Evolutionary conservation across 2,888 invertebrate species (phyloP).

Genomic region (Euplagia quadripunctaria): DNA sequence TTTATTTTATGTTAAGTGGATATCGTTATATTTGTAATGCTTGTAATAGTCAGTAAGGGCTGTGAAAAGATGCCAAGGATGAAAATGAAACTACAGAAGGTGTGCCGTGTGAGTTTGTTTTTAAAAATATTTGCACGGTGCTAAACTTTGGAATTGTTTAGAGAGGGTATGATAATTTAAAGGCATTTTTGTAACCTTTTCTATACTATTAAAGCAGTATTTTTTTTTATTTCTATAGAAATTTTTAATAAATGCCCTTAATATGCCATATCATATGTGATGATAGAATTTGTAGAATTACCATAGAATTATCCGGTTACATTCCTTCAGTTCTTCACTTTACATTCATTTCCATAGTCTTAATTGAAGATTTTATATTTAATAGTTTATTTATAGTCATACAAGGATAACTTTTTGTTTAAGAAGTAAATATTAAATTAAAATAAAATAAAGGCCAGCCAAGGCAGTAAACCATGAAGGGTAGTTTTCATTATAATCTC

Average conservation of each 20-base stretch:
- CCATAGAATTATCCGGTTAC: constrained; percentile 40
- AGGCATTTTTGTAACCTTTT: constrained; percentile 18
- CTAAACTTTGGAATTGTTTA: constrained; percentile 30
- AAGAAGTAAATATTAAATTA: background rate
- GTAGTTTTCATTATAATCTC: background rate
- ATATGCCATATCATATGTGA: constrained; percentile 32
- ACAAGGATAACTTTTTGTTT: background rate
- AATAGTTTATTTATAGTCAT: background rate
- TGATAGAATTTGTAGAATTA: constrained; percentile 30
- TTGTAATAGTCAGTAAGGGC: constrained; percentile 74
- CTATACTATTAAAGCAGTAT: constrained; percentile 6
- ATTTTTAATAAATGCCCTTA: constrained; percentile 34
- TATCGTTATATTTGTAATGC: constrained; percentile 56
- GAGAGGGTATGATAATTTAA: constrained; percentile 16
- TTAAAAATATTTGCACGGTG: constrained; percentile 39
- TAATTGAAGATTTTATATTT: background rate
- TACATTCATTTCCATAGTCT: constrained; percentile 35
- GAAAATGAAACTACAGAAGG: constrained; percentile 35
- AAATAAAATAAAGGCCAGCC: background rate
- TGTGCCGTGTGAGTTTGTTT: constrained; percentile 39
- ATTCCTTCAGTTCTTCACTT: constrained; percentile 39
- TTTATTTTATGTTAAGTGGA: constrained; percentile 56
- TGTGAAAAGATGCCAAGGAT: constrained; percentile 62
- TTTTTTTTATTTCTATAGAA: constrained; percentile 3
- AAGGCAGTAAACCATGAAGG: background rate